Conservation (phyloP, 2,888 invertebrate genomes). For the Synanthedon vespiformis region DNA sequence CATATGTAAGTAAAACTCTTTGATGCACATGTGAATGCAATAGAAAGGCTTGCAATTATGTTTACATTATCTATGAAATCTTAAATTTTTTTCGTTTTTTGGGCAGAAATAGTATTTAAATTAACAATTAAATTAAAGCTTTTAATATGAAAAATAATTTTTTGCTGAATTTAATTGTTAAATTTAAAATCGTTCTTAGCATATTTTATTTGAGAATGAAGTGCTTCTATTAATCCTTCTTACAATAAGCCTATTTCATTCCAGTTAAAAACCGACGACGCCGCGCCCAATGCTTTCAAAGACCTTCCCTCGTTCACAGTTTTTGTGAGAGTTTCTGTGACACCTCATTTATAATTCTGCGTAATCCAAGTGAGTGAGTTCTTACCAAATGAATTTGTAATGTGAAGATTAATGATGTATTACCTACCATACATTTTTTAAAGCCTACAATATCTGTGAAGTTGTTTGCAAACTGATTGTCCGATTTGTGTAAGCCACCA, state of each 20-base stretch:
- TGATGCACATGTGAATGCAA: no score
- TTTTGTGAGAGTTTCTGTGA: slow-evolving; percentile 56
- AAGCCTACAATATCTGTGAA: slow-evolving; percentile 27
- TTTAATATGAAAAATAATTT: no score
- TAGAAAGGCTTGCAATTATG: no score
- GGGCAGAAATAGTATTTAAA: no score
- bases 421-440: slow-evolving; percentile 30
- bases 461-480: no score
- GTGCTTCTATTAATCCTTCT: slow-evolving; percentile 29
- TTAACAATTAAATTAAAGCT: no score
- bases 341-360: slow-evolving; percentile 68
- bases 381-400: slow-evolving; percentile 67
- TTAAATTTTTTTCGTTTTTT: no score
- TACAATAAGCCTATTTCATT: slow-evolving; percentile 32
- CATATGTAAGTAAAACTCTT: no score
- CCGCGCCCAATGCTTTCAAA: slow-evolving; percentile 35
- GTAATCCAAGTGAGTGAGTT: slow-evolving; percentile 66
- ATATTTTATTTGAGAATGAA: slow-evolving; percentile 32
- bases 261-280: slow-evolving; percentile 50
- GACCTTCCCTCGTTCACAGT: slow-evolving; percentile 49
- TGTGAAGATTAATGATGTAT: slow-evolving; percentile 64
- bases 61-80: no score
- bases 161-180: no score
- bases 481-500: no score
- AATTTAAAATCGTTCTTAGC: slow-evolving; percentile 10